Evolutionary conservation across 2,113 vertebrate genomes (phyloP).

Genomic region (Hippopotamus amphibius): DNA sequence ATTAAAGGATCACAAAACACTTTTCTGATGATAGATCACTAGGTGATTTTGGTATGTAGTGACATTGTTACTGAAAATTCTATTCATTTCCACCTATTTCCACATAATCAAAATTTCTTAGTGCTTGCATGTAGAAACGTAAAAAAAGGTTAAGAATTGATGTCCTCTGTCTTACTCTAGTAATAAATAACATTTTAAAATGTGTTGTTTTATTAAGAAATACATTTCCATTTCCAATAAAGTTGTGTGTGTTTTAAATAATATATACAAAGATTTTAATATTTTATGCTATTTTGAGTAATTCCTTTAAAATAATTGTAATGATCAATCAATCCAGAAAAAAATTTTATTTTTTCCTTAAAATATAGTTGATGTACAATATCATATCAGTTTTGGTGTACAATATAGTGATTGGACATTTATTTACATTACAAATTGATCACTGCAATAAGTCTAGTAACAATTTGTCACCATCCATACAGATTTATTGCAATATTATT

Average conservation of each 20-base stretch:
- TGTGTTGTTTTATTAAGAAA: background rate
- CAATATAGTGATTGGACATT: no score
- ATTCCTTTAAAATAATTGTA: background rate
- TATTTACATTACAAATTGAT: no score
- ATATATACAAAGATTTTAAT: background rate
- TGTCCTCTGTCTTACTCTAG: background rate
- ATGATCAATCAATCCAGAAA: background rate
- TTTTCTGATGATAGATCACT: background rate
- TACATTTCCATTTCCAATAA: background rate
- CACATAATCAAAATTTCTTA: background rate
- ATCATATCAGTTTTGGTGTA: no score
- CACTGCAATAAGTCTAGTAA: no score
- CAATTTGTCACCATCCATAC: no score
- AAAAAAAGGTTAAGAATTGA: background rate
- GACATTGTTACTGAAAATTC: background rate
- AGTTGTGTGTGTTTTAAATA: background rate
- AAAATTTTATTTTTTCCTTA: no score
- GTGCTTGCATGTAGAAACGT: background rate
- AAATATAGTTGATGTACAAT: no score
- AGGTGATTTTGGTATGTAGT: background rate
- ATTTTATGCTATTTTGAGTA: background rate
- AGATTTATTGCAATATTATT: no score
- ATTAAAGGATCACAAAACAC: background rate
- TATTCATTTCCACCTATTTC: background rate
- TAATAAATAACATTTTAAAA: slow-evolving; percentile 3